phyloP scores from a whole-genome alignment of 1,140 invertebrate genomes.

The Drosophila lacertosa region DNA sequence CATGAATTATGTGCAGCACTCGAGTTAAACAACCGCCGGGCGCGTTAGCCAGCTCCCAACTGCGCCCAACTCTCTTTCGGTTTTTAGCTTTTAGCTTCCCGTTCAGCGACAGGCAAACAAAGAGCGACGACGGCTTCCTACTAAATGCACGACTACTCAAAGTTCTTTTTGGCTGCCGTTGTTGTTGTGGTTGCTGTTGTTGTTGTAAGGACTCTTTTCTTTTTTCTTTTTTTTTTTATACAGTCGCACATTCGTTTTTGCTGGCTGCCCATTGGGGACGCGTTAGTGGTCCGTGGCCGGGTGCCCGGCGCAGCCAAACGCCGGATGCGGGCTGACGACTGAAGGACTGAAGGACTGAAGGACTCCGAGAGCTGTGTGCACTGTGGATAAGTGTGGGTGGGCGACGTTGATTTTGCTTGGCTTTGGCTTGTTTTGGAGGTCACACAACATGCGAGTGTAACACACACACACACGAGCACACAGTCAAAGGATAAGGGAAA shows the following conservation, averaged over 20 bases:
- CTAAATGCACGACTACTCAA: slow-evolving; percentile 76
- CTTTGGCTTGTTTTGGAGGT: slow-evolving; percentile 76
- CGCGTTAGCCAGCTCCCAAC: slow-evolving; percentile 37
- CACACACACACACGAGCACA: slow-evolving; percentile 29
- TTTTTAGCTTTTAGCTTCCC: slow-evolving; percentile 18
- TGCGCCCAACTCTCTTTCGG: neutral
- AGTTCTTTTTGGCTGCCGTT: slow-evolving; percentile 42
- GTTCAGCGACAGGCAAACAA: slow-evolving; percentile 56
- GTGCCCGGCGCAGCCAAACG: slow-evolving; percentile 24
- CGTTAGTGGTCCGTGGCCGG: slow-evolving; percentile 77
- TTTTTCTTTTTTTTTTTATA: no score
- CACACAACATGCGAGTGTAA: slow-evolving; percentile 35
- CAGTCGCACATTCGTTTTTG: slow-evolving; percentile 69
- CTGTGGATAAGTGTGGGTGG: slow-evolving; percentile 53
- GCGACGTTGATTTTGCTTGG: slow-evolving; percentile 71
- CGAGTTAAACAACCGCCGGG: slow-evolving; percentile 80
- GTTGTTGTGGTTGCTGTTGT: slow-evolving; percentile 21
- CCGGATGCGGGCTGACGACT: slow-evolving; percentile 40
- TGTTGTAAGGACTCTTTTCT: slow-evolving; percentile 34
- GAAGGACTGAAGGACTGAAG: neutral
- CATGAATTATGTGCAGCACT: slow-evolving; percentile 82
- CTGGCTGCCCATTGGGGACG: slow-evolving; percentile 79
- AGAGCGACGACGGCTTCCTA: slow-evolving; percentile 58
- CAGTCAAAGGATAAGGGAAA: slow-evolving; percentile 2
- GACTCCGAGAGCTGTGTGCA: slow-evolving; percentile 20